These are phyloP conservation scores for Pangasianodon gigas DNA, from an alignment of 2,113 vertebrate genomes.

Conservation along the genomic window DNA sequence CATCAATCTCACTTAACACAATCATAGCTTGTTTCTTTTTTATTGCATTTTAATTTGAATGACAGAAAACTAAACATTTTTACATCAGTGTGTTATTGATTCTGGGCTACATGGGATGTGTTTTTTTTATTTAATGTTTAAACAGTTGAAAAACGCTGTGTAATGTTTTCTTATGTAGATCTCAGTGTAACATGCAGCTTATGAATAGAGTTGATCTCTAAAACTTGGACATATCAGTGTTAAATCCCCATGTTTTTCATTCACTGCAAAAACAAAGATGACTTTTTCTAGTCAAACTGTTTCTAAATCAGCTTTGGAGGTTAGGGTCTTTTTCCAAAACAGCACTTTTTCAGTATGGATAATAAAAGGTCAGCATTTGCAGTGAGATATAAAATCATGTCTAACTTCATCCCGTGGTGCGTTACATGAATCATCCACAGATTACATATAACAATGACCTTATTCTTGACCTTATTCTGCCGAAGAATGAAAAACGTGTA, in stretches of 20 bases:
- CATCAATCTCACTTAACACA: not conserved
- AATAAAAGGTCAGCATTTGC: conserved; percentile 35
- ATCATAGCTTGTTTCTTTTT: not conserved
- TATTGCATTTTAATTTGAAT: not conserved
- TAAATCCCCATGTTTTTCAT: conserved; percentile 7
- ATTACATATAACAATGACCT: conserved; percentile 9
- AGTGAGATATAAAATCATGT: not conserved
- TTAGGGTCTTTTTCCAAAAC: conserved; percentile 5
- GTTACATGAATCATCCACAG: conserved; percentile 8
- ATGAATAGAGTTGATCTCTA: not conserved
- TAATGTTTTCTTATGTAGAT: conserved; percentile 28
- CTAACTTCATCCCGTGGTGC: not conserved
- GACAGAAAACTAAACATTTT: not conserved
- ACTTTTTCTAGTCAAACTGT: conserved; percentile 10
- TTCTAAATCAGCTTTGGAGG: conserved; percentile 3
- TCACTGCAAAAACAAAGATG: conserved; percentile 9
- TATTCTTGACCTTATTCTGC: conserved; percentile 18
- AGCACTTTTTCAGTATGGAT: conserved; percentile 1
- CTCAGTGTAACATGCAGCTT: not conserved
- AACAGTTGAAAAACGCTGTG: conserved; percentile 20
- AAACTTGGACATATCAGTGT: not conserved
- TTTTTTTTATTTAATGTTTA: conserved; percentile 28
- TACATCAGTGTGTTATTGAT: not conserved
- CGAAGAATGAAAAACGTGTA: conserved; percentile 16
- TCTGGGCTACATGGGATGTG: conserved; percentile 15